A percentile compares a stretch with the other conserved stretches of the same genome.
These are phyloP conservation scores for Tiphia femorata DNA, from an alignment of 2,888 invertebrate genomes.

Conservation along the genomic window DNA sequence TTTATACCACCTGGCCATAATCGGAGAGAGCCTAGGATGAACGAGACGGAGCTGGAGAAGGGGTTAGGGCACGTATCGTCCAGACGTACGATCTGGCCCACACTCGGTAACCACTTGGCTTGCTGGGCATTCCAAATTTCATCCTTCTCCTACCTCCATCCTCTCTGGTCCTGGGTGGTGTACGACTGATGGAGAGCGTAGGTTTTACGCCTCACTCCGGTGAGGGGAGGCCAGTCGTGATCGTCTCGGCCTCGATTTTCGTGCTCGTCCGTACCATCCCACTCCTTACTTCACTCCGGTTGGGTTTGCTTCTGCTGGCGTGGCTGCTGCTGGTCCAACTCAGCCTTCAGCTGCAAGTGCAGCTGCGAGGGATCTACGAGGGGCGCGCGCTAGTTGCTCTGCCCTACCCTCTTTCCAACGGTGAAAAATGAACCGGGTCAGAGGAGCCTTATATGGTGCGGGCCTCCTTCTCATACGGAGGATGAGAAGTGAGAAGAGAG, in stretches of 20 bases:
- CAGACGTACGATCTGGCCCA: slow-evolving; percentile 28
- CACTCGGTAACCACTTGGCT: slow-evolving; percentile 43
- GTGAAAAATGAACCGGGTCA: slow-evolving; percentile 41
- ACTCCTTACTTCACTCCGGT: too few species aligned
- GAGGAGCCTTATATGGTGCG: slow-evolving; percentile 6
- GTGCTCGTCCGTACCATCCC: too few species aligned
- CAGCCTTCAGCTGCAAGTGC: too few species aligned
- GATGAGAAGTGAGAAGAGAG: slow-evolving; percentile 23
- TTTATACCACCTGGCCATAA: too few species aligned
- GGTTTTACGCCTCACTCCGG: slow-evolving; percentile 32
- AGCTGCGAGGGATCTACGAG: slow-evolving; percentile 34
- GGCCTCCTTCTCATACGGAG: neutral
- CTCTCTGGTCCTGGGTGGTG: too few species aligned
- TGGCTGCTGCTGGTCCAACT: too few species aligned
- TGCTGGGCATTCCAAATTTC: slow-evolving; percentile 50
- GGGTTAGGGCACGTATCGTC: slow-evolving; percentile 31
- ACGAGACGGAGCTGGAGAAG: too few species aligned
- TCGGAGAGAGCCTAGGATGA: too few species aligned
- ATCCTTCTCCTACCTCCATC: slow-evolving; percentile 11
- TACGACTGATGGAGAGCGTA: slow-evolving; percentile 37
- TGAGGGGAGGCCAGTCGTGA: slow-evolving; percentile 17
- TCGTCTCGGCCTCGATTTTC: slow-evolving; percentile 31
- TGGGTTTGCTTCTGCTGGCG: too few species aligned
- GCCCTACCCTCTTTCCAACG: neutral
- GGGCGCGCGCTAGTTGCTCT: slow-evolving; percentile 4